A percentile compares a stretch with the other conserved stretches of the same genome.
phyloP scores from a whole-genome alignment of 2,888 invertebrate species.

The Ganaspis brasiliensis region DNA sequence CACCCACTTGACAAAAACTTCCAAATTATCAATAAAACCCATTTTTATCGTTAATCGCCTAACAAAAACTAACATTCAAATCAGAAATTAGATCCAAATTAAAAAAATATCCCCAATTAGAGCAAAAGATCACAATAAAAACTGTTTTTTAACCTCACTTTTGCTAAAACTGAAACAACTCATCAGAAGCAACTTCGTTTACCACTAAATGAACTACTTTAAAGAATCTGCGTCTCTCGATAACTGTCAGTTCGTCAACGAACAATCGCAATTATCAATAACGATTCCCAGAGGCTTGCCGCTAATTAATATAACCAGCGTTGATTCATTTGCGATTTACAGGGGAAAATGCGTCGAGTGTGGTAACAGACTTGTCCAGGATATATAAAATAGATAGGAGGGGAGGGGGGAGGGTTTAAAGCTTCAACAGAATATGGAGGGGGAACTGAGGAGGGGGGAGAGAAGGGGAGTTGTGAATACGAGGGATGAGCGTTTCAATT shows the following conservation, averaged over 20 bases:
- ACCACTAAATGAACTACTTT: not conserved
- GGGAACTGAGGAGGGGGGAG: conserved; percentile 49
- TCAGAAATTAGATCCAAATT: too few relatives aligned
- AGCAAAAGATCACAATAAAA: too few relatives aligned
- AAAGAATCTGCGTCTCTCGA: not conserved
- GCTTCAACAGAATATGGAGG: conserved; percentile 24
- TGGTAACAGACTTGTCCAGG: conserved; percentile 60
- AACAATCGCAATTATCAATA: conserved; percentile 79
- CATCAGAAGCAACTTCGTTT: too few relatives aligned
- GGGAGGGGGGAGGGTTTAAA: conserved; percentile 39
- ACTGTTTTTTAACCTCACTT: too few relatives aligned
- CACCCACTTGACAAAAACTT: too few relatives aligned
- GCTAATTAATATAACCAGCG: conserved; percentile 80
- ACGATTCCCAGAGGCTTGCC: conserved; percentile 75
- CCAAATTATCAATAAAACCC: too few relatives aligned
- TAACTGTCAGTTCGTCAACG: conserved; percentile 43
- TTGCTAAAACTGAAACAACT: too few relatives aligned
- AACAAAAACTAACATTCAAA: too few relatives aligned
- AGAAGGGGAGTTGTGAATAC: conserved; percentile 47
- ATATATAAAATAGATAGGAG: conserved; percentile 48
- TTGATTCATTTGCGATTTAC: conserved; percentile 79
- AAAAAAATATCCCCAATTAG: too few relatives aligned
- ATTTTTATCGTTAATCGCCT: too few relatives aligned
- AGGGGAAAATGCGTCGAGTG: conserved; percentile 73
- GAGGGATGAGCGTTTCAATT: conserved; percentile 72